Evolutionary conservation across 53 echinoderm and acorn worm genomes (phyloP).

Genomic region (Glandiceps talaboti): DNA sequence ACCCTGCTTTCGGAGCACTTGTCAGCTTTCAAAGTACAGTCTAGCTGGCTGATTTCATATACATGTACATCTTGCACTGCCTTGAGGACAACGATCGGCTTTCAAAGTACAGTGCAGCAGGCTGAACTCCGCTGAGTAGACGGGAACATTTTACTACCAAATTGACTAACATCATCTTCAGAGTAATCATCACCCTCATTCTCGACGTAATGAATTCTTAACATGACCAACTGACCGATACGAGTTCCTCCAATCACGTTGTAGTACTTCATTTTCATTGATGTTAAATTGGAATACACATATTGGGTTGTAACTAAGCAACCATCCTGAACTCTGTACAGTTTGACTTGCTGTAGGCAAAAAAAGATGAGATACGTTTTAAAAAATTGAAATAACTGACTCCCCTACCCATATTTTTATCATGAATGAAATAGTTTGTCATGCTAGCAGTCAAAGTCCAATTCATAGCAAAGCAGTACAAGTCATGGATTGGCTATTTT

Average conservation of each 20-base stretch:
- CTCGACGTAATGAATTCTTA: constrained; percentile 25
- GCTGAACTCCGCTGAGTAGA: neutral
- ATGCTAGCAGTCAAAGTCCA: too few relatives aligned
- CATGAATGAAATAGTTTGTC: too few relatives aligned
- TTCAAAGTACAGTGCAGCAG: neutral
- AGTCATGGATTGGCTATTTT: too few relatives aligned
- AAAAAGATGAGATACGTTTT: too few relatives aligned
- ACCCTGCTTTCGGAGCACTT: too few relatives aligned
- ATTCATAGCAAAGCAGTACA: too few relatives aligned
- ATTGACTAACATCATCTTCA: neutral
- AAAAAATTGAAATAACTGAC: too few relatives aligned
- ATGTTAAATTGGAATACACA: constrained; percentile 44
- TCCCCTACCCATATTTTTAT: too few relatives aligned
- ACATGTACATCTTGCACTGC: too few relatives aligned
- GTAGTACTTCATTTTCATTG: constrained; percentile 19
- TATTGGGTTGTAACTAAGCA: constrained; percentile 29
- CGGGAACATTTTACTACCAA: neutral
- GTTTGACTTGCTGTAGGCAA: constrained; percentile 20
- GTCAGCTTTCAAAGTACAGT: too few relatives aligned
- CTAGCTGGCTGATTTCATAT: too few relatives aligned
- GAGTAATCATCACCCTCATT: neutral
- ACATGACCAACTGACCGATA: constrained; percentile 43
- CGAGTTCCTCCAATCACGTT: constrained; percentile 45
- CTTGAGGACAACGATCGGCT: too few relatives aligned
- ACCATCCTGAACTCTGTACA: constrained; percentile 36